Conservation (phyloP, 35 echinoderm and acorn worm species). For the Ophioderma brevispina region DNA sequence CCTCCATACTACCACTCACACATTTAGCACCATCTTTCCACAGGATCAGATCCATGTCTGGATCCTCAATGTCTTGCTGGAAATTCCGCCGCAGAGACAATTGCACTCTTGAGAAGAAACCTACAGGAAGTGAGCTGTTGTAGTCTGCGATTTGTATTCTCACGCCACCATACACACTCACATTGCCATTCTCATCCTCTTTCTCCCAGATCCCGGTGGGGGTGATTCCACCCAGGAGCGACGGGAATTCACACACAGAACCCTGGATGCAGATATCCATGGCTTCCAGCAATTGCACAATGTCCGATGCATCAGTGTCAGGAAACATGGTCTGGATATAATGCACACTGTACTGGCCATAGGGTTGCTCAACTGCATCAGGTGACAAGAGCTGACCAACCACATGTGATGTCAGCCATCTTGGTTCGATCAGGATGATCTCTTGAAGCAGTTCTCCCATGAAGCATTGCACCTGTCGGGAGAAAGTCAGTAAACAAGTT, state of each 20-base stretch:
- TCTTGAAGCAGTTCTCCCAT: constrained; percentile 90
- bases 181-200: constrained; percentile 68
- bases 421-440: constrained; percentile 86
- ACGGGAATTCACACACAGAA: constrained; percentile 89
- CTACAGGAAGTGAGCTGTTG: constrained; percentile 55
- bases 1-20: constrained; percentile 87
- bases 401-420: constrained; percentile 81
- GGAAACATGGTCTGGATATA: constrained; percentile 93
- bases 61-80: constrained; percentile 89
- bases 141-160: constrained; percentile 82
- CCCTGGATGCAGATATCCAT: constrained; percentile 95
- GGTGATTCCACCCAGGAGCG: constrained; percentile 55
- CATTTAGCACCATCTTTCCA: constrained; percentile 98
- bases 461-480: constrained; percentile 93
- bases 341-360: constrained; percentile 93
- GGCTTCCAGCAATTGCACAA: constrained; percentile 85
- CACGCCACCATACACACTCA: constrained; percentile 88
- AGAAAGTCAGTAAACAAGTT: not conserved
- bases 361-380: constrained; percentile 76
- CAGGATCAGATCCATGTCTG: constrained; percentile 83
- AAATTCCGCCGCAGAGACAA: constrained; percentile 85
- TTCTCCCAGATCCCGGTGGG: constrained; percentile 89
- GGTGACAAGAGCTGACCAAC: constrained; percentile 79
- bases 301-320: constrained; percentile 71
- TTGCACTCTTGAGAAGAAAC: constrained; percentile 83